Base-by-base conservation (phyloP, 1,140 invertebrate species). In the Sarcophaga peregrina region DNA sequence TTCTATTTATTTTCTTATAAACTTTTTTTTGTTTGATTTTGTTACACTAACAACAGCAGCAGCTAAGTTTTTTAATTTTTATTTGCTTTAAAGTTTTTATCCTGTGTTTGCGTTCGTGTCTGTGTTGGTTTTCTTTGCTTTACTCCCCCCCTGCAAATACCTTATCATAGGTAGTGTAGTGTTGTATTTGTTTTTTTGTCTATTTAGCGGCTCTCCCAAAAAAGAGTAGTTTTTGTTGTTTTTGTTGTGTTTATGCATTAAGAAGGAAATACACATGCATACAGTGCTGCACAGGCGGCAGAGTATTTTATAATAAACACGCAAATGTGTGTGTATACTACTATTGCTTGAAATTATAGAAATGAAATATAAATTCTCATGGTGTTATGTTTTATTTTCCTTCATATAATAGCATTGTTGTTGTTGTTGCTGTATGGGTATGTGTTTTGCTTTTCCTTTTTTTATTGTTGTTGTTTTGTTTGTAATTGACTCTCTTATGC, bases 261-360 rank as follows among this genome's bases (percentile, higher is more conserved):
- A 78, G 37, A 25, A 50, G 47, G 75, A 78, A 78, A 52, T 50
- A 48, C 15, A 50, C 15, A 76, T 75, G 75, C 75, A 75, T 37
- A 37, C 9, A 58, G 47, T 20, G 50, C 47, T n/a, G n/a, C n/a
- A n/a, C n/a, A n/a, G n/a, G n/a, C n/a, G n/a, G n/a, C n/a, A n/a
- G n/a, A n/a, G n/a, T n/a, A n/a, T n/a, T n/a, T n/a, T n/a, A n/a
- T n/a, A n/a, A 78, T 47, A 52, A 11, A 50, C 75, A 78, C 75
- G 75, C 75, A 50, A 78, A 78, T 78, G 48, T 78, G 75, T 78
- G n/a, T 78, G 47, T 78, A 78, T 78, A 17, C 75, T 7, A 72
- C 25, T 37, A 37, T 37, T 37, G 25, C 1, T 4, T 68, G 62
- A 68, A 68, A 68, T 68, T 68, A 20, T 6, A 20, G 20, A 52